phyloP scores from a whole-genome alignment of 1,140 invertebrate species.

The Pseudomyrmex flavicornis region DNA sequence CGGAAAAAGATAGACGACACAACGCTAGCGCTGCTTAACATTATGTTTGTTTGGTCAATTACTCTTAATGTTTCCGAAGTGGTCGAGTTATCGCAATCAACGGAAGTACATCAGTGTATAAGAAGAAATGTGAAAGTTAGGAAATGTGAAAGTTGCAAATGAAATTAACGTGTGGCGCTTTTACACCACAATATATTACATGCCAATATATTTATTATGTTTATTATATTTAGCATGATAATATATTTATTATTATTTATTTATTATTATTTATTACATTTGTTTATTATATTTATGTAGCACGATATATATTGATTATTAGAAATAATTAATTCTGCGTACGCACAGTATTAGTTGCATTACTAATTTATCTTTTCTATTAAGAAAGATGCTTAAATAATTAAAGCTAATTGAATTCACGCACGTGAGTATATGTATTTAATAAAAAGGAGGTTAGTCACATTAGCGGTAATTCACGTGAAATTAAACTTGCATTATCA shows the following conservation, averaged over 20 bases:
- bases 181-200: neutral
- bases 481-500: constrained; percentile 69
- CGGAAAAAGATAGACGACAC: constrained; percentile 36
- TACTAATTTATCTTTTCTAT: no score
- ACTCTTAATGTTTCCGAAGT: constrained; percentile 3
- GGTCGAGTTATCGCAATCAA: constrained; percentile 2
- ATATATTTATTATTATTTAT: neutral
- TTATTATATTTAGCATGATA: neutral
- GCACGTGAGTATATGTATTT: neutral
- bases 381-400: neutral
- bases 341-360: no score
- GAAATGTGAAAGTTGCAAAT: neutral
- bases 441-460: neutral
- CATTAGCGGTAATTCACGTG: constrained; percentile 17
- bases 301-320: no score
- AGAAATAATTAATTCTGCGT: no score
- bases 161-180: neutral
- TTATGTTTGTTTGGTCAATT: neutral
- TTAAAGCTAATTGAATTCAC: neutral
- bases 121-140: neutral
- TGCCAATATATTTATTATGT: no score
- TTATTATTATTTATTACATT: no score
- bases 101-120: no score
- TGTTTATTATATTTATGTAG: no score
- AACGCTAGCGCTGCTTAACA: constrained; percentile 13